phyloP scores from a whole-genome alignment of 2,797 vertebrate genomes.

The Enteromius mattozi region DNA sequence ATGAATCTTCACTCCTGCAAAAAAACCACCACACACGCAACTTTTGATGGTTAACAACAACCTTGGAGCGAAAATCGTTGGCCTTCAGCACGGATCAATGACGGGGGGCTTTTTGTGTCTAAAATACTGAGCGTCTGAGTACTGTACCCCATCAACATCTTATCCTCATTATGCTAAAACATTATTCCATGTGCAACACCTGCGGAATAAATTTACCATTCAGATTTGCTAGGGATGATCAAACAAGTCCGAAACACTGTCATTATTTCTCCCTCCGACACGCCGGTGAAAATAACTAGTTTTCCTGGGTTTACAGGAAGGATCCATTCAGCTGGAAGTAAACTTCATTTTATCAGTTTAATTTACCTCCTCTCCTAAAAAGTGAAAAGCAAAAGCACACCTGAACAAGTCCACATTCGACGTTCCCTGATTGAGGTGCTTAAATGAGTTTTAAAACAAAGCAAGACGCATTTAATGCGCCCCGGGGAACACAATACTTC shows the following conservation, averaged over 20 bases:
- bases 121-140: slow-evolving; percentile 77
- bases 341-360: slow-evolving; percentile 84
- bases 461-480: slow-evolving; percentile 34
- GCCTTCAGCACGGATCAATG: slow-evolving; percentile 32
- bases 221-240: slow-evolving; percentile 85
- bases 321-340: slow-evolving; percentile 84
- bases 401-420: slow-evolving; percentile 49
- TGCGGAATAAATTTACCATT: slow-evolving; percentile 87
- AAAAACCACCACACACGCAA: not conserved
- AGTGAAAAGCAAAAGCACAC: slow-evolving; percentile 67
- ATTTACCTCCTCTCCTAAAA: slow-evolving; percentile 81
- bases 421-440: slow-evolving; percentile 37
- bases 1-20: slow-evolving; percentile 41
- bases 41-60: slow-evolving; percentile 30
- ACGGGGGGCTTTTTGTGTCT: slow-evolving; percentile 62
- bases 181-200: slow-evolving; percentile 86
- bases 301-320: slow-evolving; percentile 76
- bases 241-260: slow-evolving; percentile 85
- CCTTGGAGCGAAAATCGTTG: slow-evolving; percentile 21
- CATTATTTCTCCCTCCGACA: slow-evolving; percentile 85
- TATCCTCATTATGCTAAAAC: slow-evolving; percentile 83
- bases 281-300: slow-evolving; percentile 64
- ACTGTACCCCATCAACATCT: slow-evolving; percentile 80
- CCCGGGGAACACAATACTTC: slow-evolving; percentile 55
- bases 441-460: slow-evolving; percentile 47